A percentile compares a stretch with the other conserved stretches of the same genome.
Conservation (phyloP, 2,888 invertebrate genomes). For the Pilophorus perplexus region DNA sequence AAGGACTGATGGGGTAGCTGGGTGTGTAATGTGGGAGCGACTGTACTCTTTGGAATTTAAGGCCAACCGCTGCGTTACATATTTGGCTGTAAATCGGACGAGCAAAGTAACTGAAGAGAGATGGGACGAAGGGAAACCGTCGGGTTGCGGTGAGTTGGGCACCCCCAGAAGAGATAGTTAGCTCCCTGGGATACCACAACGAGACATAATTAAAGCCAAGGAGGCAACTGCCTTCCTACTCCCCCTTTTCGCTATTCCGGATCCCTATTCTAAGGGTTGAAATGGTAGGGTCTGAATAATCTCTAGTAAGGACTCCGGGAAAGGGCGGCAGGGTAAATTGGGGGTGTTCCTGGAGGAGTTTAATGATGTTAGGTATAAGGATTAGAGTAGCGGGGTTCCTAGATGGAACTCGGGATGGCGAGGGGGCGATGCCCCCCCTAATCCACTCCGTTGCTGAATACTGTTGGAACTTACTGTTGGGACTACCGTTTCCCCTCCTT, state of each 20-base stretch:
- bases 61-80: no score
- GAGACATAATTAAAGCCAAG: conserved; percentile 43
- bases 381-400: conserved; percentile 26
- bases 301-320: conserved; percentile 30
- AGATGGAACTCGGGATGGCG: not conserved
- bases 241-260: no score
- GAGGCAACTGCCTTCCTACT: conserved; percentile 25
- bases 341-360: conserved; percentile 34
- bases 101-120: conserved; percentile 1
- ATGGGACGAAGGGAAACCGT: conserved; percentile 20
- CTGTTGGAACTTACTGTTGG: conserved; percentile 25
- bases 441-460: conserved; percentile 28
- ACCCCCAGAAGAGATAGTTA: conserved; percentile 36
- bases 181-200: conserved; percentile 38
- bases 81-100: conserved; percentile 42
- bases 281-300: conserved; percentile 36
- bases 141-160: conserved; percentile 27
- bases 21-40: no score
- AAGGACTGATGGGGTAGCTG: no score
- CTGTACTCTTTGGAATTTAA: no score
- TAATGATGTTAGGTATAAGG: conserved; percentile 42
- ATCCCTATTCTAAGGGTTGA: not conserved
- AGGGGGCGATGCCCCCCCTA: not conserved
- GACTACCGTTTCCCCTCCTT: conserved; percentile 9
- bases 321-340: not conserved